Evolutionary conservation across 2,888 invertebrate genomes (phyloP).

Genomic region (Chrysolina oricalcia): DNA sequence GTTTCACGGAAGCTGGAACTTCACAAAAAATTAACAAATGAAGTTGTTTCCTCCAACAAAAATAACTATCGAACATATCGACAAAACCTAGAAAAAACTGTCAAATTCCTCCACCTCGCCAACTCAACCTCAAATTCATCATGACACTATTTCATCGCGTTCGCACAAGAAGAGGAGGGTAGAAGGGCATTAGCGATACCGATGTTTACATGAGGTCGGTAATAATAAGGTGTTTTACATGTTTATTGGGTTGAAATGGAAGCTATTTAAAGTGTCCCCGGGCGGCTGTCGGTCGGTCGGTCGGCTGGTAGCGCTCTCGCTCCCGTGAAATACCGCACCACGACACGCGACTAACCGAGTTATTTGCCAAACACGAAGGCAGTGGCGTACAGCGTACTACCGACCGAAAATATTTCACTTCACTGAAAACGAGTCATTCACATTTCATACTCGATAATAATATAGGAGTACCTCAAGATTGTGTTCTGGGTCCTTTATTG

Average conservation of each 20-base stretch:
- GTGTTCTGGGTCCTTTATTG: no score
- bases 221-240: conserved; percentile 73
- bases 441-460: no score
- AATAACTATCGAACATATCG: no score
- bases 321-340: conserved; percentile 42
- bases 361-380: conserved; percentile 55
- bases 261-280: conserved; percentile 72
- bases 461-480: no score
- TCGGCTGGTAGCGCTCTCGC: conserved; percentile 40
- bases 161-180: conserved; percentile 1
- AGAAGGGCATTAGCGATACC: conserved; percentile 37
- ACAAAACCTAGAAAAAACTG: background rate
- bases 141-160: conserved; percentile 9
- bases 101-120: background rate
- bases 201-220: conserved; percentile 58
- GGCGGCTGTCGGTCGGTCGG: conserved; percentile 60
- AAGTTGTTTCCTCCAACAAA: no score
- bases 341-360: conserved; percentile 65
- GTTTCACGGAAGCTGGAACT: no score
- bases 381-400: conserved; percentile 46
- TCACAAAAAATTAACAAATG: no score
- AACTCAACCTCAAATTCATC: background rate
- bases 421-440: no score
- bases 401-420: no score
- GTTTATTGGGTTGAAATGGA: conserved; percentile 73